A percentile compares a stretch with the other conserved stretches of the same genome.
These are phyloP conservation scores for Hapalemur alaotrensis DNA, from an alignment of 2,797 vertebrate species.

Conservation along the genomic window DNA sequence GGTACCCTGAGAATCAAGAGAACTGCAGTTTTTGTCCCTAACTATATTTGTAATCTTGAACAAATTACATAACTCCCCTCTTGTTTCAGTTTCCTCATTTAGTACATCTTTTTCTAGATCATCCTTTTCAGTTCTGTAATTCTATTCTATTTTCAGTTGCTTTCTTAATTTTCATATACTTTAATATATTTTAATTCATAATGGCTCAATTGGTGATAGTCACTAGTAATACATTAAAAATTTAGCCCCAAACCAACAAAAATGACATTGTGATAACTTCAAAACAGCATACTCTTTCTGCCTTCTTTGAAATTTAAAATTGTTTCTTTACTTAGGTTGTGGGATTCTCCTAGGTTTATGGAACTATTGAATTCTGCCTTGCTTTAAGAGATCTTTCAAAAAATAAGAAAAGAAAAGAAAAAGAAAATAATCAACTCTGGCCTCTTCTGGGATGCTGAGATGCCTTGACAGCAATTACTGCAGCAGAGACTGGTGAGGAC, in stretches of 20 bases:
- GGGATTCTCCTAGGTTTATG: neutral
- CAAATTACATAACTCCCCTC: neutral
- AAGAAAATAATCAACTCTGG: neutral
- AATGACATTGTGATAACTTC: neutral
- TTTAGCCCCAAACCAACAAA: neutral
- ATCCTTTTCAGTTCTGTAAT: neutral
- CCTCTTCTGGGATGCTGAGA: neutral
- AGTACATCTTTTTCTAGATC: conserved; percentile 6
- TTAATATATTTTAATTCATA: neutral
- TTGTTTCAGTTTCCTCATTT: neutral
- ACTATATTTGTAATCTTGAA: neutral
- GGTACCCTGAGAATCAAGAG: neutral
- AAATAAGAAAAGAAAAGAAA: neutral
- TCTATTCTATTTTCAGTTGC: neutral
- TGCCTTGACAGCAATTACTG: neutral
- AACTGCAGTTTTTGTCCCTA: neutral
- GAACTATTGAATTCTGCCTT: neutral
- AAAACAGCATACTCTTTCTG: neutral
- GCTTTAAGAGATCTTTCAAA: neutral
- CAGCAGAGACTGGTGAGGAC: neutral
- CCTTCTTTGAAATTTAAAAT: neutral
- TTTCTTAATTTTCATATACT: neutral
- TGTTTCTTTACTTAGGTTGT: neutral
- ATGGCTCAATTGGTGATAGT: neutral
- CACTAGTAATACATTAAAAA: neutral